Evolutionary conservation across 2,888 invertebrate genomes (phyloP).

Genomic region (Tinea trinotella): DNA sequence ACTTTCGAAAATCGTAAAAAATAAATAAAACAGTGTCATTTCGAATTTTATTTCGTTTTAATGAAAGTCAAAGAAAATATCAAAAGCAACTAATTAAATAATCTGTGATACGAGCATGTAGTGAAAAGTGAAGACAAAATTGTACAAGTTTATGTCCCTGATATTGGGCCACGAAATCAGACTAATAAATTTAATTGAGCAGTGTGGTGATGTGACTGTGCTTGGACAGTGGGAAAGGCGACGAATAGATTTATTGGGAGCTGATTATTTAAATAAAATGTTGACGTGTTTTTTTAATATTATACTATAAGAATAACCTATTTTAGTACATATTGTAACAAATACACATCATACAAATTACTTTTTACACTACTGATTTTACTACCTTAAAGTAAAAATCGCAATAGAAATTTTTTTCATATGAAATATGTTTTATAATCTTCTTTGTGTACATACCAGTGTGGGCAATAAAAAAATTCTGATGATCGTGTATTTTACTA

Average conservation of each 20-base stretch:
- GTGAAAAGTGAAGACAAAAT: background rate
- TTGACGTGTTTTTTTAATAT: no score
- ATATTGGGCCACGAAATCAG: conserved; percentile 27
- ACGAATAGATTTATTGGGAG: background rate
- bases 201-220: conserved; percentile 36
- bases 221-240: background rate
- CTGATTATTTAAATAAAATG: background rate
- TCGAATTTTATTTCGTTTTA: background rate
- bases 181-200: conserved; percentile 52
- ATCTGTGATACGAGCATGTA: background rate
- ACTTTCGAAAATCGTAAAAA: conserved; percentile 1
- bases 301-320: no score
- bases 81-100: background rate
- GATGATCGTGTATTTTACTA: no score
- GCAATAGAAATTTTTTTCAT: no score
- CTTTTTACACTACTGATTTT: no score
- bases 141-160: background rate
- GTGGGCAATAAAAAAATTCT: no score
- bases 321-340: no score
- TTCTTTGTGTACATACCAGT: no score
- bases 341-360: no score
- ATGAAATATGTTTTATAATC: no score
- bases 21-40: background rate
- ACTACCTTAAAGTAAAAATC: no score
- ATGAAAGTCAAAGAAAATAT: background rate